A percentile compares a stretch with the other conserved stretches of the same genome.
Evolutionary conservation across 1,140 invertebrate genomes (phyloP).

Genomic region (Physella acuta): DNA sequence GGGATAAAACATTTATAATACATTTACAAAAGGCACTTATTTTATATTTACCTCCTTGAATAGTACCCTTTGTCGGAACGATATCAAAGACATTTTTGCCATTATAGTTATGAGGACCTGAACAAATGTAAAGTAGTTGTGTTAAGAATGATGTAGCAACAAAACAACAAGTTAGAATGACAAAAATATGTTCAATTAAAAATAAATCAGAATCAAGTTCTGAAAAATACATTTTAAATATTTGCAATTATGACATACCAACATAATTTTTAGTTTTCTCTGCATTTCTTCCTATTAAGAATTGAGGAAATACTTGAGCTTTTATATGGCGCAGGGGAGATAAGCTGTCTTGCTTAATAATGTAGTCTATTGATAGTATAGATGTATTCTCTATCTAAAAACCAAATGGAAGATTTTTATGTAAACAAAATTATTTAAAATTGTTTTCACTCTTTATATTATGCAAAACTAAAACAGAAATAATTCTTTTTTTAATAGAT

Average conservation of each 20-base stretch:
- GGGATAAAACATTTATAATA: too few species aligned
- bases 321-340: slow-evolving; percentile 46
- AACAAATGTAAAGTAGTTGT: slow-evolving; percentile 18
- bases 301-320: slow-evolving; percentile 47
- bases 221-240: too few species aligned
- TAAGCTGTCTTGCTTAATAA: slow-evolving; percentile 54
- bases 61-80: slow-evolving; percentile 53
- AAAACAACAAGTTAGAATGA: too few species aligned
- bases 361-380: slow-evolving; percentile 52
- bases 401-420: not conserved
- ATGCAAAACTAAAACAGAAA: not conserved
- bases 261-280: slow-evolving; percentile 39
- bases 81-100: slow-evolving; percentile 60
- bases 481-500: not conserved
- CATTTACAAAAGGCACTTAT: too few species aligned
- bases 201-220: too few species aligned
- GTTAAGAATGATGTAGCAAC: too few species aligned
- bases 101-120: slow-evolving; percentile 56
- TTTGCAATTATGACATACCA: too few species aligned
- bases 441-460: not conserved
- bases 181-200: too few species aligned
- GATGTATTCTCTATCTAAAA: slow-evolving; percentile 56
- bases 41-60: slow-evolving; percentile 48
- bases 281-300: slow-evolving; percentile 34
- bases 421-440: not conserved